A percentile compares a stretch with the other conserved stretches of the same genome.
Evolutionary conservation across 2,888 invertebrate species (phyloP).

Genomic region (Macaria liturata): DNA sequence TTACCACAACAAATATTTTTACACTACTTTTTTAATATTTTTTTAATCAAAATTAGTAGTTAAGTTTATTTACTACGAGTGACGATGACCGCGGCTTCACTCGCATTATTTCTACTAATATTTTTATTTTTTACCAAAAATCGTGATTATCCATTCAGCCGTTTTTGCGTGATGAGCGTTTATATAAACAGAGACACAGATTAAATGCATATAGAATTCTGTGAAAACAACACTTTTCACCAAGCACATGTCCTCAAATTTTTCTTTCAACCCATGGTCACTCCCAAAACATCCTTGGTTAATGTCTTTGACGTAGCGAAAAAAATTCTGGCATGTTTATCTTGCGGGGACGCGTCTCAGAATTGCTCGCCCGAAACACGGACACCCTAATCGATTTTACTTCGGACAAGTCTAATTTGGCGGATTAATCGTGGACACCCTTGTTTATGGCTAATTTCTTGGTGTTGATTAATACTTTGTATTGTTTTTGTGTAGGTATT

Average conservation of each 20-base stretch:
- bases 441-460: constrained; percentile 74
- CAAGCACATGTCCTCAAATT: constrained; percentile 25
- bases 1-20: no score
- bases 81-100: no score
- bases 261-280: constrained; percentile 41
- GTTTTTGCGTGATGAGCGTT: no score
- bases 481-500: constrained; percentile 25
- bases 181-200: no score
- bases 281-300: constrained; percentile 75
- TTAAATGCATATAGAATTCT: no score
- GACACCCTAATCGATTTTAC: constrained; percentile 78
- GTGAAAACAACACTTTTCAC: no score
- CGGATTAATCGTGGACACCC: constrained; percentile 82
- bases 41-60: no score
- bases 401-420: constrained; percentile 76
- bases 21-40: no score
- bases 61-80: no score
- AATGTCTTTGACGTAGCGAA: constrained; percentile 79
- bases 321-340: constrained; percentile 78
- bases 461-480: constrained; percentile 50
- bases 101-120: no score
- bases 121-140: no score
- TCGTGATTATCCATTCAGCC: no score
- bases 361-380: constrained; percentile 62
- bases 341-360: constrained; percentile 69